A percentile compares a stretch with the other conserved stretches of the same genome.
phyloP scores from a whole-genome alignment of 2,113 vertebrate species.

The Hipposideros armiger region DNA sequence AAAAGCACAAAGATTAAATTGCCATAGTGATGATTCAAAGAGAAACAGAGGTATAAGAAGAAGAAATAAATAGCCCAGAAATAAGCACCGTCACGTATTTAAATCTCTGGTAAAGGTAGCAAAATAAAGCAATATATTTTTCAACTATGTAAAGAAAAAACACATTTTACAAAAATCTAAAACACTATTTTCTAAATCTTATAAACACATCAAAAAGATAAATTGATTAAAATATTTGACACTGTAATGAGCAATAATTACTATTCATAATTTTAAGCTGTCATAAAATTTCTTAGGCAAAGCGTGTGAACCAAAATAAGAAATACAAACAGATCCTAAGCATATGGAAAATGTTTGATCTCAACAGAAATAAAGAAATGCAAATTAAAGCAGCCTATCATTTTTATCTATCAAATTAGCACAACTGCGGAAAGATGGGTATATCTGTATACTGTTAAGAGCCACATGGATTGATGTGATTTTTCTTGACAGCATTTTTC shows the following conservation, averaged over 20 bases:
- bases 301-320: not conserved
- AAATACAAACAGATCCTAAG: not conserved
- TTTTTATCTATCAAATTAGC: conserved; percentile 29
- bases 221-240: not conserved
- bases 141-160: not conserved
- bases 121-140: not conserved
- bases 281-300: not conserved
- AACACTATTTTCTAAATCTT: not conserved
- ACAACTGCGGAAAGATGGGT: not conserved
- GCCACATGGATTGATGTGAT: not conserved
- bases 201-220: not conserved
- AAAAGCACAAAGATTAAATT: not conserved
- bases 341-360: not conserved
- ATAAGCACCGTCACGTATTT: not conserved
- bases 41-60: not conserved
- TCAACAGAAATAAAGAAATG: conserved; percentile 4
- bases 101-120: not conserved
- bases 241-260: not conserved
- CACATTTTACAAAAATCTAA: not conserved
- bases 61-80: not conserved
- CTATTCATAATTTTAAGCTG: not conserved
- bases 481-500: not conserved
- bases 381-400: not conserved
- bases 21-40: not conserved
- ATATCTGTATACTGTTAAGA: not conserved